Evolutionary conservation across 2,888 invertebrate species (phyloP).

Genomic region (Epinotia bilunana): DNA sequence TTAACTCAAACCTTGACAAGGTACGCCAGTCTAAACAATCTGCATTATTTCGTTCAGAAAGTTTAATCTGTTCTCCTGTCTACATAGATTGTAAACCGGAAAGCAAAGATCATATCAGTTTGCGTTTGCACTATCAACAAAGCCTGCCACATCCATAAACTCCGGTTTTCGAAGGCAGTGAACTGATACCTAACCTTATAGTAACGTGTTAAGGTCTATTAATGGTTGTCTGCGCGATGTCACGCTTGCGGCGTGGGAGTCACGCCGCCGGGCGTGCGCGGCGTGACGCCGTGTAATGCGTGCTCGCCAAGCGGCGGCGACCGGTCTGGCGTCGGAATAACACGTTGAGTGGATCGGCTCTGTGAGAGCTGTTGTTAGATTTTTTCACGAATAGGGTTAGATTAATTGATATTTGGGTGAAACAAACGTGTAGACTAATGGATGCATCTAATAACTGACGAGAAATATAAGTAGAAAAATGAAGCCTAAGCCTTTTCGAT

Average conservation of each 20-base stretch:
- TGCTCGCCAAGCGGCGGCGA: background rate
- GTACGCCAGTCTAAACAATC: background rate
- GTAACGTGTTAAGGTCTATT: background rate
- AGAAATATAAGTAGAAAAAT: too few species aligned
- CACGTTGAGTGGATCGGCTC: background rate
- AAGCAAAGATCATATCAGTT: slow-evolving; percentile 3
- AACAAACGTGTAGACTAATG: too few species aligned
- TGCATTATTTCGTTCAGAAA: background rate
- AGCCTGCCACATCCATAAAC: background rate
- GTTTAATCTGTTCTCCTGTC: background rate
- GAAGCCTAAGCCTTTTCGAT: too few species aligned
- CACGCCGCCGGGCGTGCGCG: background rate
- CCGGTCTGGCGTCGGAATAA: background rate
- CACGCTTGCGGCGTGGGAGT: background rate
- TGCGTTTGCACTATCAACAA: background rate
- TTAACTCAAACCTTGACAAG: background rate
- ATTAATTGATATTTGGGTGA: too few species aligned
- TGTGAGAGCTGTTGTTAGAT: too few species aligned
- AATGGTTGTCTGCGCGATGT: background rate
- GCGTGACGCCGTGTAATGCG: slow-evolving; percentile 7
- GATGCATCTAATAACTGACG: too few species aligned
- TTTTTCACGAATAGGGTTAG: too few species aligned
- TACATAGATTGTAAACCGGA: slow-evolving; percentile 9
- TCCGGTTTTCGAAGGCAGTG: background rate
- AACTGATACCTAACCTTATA: background rate